Conservation (phyloP, 2,113 vertebrate species). For the Triplophysa tibetana region DNA sequence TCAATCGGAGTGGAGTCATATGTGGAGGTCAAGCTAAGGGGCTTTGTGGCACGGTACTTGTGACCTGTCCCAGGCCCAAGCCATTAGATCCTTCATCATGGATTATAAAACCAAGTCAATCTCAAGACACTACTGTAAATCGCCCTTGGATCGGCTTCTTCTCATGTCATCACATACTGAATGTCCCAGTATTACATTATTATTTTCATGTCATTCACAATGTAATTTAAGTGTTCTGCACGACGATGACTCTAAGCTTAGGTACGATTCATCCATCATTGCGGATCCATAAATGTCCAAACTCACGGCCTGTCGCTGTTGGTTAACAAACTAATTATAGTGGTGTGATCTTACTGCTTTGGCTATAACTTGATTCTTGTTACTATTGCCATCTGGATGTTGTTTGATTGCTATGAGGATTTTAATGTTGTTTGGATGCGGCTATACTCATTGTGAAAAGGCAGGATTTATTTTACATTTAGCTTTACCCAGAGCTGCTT, state of each 20-base stretch:
- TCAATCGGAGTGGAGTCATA: conserved; percentile 86
- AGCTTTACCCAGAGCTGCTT: conserved; percentile 9
- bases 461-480: background rate
- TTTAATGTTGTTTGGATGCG: background rate
- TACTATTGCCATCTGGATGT: conserved; percentile 20
- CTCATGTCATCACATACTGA: conserved; percentile 25
- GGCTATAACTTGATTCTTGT: background rate
- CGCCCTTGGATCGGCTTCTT: conserved; percentile 20
- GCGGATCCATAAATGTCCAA: conserved; percentile 35
- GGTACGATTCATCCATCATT: conserved; percentile 25
- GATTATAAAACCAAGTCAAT: conserved; percentile 14
- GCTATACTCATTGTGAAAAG: background rate
- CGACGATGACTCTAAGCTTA: background rate
- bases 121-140: conserved; percentile 1
- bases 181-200: background rate
- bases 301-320: conserved; percentile 11
- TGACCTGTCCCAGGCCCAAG: background rate
- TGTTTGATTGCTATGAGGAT: conserved; percentile 14
- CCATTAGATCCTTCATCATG: conserved; percentile 13
- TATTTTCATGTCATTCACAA: conserved; percentile 23
- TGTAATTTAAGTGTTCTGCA: conserved; percentile 13
- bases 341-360: conserved; percentile 18
- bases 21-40: conserved; percentile 67
- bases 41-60: background rate
- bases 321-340: conserved; percentile 18